Evolutionary conservation across 1,140 invertebrate genomes (phyloP), one percentile per base, ranked within the genome.

Genomic region (Drosophila asahinai): DNA sequence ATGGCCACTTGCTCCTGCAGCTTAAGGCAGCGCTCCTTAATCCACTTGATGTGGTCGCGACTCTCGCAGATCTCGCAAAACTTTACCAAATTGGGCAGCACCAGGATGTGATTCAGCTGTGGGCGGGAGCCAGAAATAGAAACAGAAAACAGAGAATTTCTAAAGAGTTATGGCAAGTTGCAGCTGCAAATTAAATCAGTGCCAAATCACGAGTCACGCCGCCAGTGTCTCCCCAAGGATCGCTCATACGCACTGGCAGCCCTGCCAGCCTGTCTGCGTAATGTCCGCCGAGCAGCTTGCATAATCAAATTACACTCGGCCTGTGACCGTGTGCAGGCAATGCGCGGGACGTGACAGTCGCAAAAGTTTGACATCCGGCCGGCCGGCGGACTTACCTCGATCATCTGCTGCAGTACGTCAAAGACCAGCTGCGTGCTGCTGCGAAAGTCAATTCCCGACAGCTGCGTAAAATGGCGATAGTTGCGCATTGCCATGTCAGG

Each of bases 21-120:
- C 33, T 81, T 86, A 38, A 91, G 73, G 22, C 77, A 86, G 47
- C 86, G 92, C 42, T 93, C 81, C 75, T 91, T 92, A 65, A 93
- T 93, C 91, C 91, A 92, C 60, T 89, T 91, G 68, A 93, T 89
- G 79, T 93, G 92, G 74, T 93, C 92, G 68, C 87, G 91, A 78
- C 90, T 93, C 58, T 93, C 92, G 61, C 91, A 93, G 52, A 93
- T 87, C 77, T 93, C 92, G 43, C 83, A 81, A 48, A 93, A 93
- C 70, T 93, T 93, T 19, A 93, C 79, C 59, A 93, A 65, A 81
- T 93, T 90, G 42, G 92, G 92, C 48, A 93, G 58, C 51, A 92
- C 89, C 33, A 93, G 71, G 5, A 91, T 76, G 66, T 91, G 84
- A 79, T 93, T 93, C 27, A 80, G 65, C 92, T 93, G 73, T 47